Conservation (phyloP, 2,888 invertebrate genomes). For the Platycheirus rosarum region DNA sequence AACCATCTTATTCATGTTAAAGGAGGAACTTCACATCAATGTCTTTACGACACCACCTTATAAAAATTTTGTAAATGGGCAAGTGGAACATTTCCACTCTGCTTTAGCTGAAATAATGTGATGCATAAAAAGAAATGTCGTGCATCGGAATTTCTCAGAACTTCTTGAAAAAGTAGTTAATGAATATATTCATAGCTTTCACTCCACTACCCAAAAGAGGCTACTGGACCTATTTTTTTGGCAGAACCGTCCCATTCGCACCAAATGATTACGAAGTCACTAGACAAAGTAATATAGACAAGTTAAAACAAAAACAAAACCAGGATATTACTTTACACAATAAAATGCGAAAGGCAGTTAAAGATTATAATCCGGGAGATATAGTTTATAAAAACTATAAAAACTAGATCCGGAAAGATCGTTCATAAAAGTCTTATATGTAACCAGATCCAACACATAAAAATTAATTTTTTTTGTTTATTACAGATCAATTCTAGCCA, state of each 20-base stretch:
- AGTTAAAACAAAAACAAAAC: conserved; percentile 43
- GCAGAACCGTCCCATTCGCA: conserved; percentile 8
- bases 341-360: conserved; percentile 41
- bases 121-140: conserved; percentile 6
- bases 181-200: conserved; percentile 39
- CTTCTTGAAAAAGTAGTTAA: conserved; percentile 17
- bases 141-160: conserved; percentile 13
- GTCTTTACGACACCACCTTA: conserved; percentile 40
- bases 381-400: conserved; percentile 32
- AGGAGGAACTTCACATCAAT: conserved; percentile 29
- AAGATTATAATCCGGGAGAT: conserved; percentile 42
- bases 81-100: conserved; percentile 19
- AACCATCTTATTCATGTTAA: conserved; percentile 17
- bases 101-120: conserved; percentile 39
- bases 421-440: conserved; percentile 53
- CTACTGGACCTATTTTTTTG: conserved; percentile 49
- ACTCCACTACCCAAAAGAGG: conserved; percentile 55
- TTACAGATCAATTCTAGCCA: background rate
- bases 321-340: conserved; percentile 53
- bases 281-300: conserved; percentile 41
- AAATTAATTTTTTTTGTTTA: conserved; percentile 8
- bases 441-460: conserved; percentile 20
- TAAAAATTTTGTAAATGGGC: conserved; percentile 46
- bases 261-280: conserved; percentile 14
- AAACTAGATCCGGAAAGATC: conserved; percentile 50